Conservation (phyloP, 2,797 vertebrate species). For the Poeciliopsis infans region DNA sequence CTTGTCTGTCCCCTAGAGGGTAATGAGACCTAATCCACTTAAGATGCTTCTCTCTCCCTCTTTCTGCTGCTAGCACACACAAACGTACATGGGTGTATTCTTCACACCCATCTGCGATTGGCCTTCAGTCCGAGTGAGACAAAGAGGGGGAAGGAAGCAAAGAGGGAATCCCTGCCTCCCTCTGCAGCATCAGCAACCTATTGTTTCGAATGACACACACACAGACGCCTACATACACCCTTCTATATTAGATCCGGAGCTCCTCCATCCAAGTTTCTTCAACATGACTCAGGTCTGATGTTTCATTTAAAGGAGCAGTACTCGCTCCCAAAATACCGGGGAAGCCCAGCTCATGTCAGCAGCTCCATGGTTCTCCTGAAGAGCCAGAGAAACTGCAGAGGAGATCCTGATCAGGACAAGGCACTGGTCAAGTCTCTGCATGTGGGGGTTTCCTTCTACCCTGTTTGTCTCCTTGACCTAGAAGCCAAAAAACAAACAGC, state of each 20-base stretch:
- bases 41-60: conserved; percentile 48
- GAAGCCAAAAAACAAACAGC: not conserved
- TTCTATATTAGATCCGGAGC: conserved; percentile 65
- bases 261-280: conserved; percentile 52
- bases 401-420: not conserved
- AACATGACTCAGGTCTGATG: conserved; percentile 66
- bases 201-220: conserved; percentile 46
- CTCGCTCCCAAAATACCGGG: not conserved
- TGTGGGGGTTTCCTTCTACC: not conserved
- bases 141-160: conserved; percentile 49
- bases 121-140: conserved; percentile 44
- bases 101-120: conserved; percentile 63
- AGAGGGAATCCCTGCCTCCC: conserved; percentile 61
- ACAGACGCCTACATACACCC: conserved; percentile 24
- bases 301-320: conserved; percentile 60
- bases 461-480: not conserved
- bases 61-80: conserved; percentile 39
- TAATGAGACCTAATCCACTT: conserved; percentile 75
- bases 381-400: not conserved
- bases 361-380: not conserved
- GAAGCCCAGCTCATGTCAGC: not conserved
- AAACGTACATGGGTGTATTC: conserved; percentile 8
- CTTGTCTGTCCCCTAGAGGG: conserved; percentile 61
- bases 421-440: not conserved
- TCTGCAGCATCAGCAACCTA: conserved; percentile 48